A percentile compares a stretch with the other conserved stretches of the same genome.
phyloP scores from a whole-genome alignment of 2,888 invertebrate species.

The Spicauda simplicius region DNA sequence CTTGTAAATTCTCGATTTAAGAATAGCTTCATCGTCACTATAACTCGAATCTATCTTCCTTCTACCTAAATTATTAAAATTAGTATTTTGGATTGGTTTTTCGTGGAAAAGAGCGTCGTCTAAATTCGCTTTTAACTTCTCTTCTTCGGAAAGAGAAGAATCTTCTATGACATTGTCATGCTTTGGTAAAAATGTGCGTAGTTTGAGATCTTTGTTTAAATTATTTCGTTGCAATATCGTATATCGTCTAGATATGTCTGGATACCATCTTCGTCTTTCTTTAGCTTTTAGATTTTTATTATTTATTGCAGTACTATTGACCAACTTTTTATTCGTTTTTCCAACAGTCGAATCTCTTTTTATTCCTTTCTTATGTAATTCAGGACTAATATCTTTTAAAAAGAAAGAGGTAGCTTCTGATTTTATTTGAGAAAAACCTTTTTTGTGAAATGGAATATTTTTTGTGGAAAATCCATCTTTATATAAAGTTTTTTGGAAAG shows the following conservation, averaged over 20 bases:
- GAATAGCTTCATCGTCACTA: conserved; percentile 24
- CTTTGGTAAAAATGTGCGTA: not conserved
- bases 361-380: not conserved
- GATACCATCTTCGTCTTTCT: not conserved
- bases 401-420: not conserved
- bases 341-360: not conserved
- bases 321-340: too few species aligned
- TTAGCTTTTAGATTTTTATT: not conserved
- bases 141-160: conserved; percentile 8
- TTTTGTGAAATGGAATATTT: too few species aligned
- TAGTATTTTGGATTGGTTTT: not conserved
- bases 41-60: not conserved
- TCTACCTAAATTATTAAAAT: conserved; percentile 1
- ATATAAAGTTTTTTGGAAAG: too few species aligned
- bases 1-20: conserved; percentile 31
- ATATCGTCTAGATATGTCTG: not conserved
- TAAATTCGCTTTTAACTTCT: conserved; percentile 12
- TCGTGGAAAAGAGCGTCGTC: conserved; percentile 23
- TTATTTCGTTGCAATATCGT: conserved; percentile 12
- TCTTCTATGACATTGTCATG: not conserved
- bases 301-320: not conserved
- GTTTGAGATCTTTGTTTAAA: not conserved
- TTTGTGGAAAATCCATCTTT: too few species aligned
- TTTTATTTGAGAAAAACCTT: too few species aligned
- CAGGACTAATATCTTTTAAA: not conserved